A percentile compares a stretch with the other conserved stretches of the same genome.
Conservation (phyloP, 2,888 invertebrate genomes). For the Apodemia duryi region DNA sequence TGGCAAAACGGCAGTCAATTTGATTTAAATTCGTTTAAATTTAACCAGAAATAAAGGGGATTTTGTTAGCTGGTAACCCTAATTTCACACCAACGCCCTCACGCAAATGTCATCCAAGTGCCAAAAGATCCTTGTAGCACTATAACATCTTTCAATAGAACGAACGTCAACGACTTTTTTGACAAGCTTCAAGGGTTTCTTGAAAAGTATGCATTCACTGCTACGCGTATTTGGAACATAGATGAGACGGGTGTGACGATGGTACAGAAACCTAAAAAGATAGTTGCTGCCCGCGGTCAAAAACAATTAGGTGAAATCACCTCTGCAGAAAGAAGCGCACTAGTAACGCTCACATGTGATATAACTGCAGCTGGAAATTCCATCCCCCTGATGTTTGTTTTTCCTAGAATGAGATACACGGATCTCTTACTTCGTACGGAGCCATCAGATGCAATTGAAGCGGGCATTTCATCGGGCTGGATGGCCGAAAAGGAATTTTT, state of each 20-base stretch:
- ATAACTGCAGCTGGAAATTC: not conserved
- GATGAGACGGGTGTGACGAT: slow-evolving; percentile 33
- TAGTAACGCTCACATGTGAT: not conserved
- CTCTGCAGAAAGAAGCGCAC: not conserved
- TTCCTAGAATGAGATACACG: not conserved
- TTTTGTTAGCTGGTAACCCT: too few relatives aligned
- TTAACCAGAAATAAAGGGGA: too few relatives aligned
- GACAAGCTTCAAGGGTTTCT: not conserved
- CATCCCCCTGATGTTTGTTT: not conserved
- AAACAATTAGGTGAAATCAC: not conserved
- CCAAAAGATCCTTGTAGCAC: slow-evolving; percentile 19
- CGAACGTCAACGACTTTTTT: not conserved
- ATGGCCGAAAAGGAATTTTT: not conserved
- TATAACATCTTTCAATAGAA: slow-evolving; percentile 24
- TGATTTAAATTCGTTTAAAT: too few relatives aligned
- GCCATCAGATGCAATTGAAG: too few relatives aligned
- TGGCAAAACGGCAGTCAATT: too few relatives aligned
- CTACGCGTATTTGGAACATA: slow-evolving; percentile 31
- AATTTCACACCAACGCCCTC: too few relatives aligned
- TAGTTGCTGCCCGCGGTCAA: slow-evolving; percentile 21
- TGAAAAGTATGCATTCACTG: slow-evolving; percentile 26
- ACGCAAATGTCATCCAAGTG: too few relatives aligned
- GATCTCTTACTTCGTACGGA: too few relatives aligned
- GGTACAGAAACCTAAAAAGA: slow-evolving; percentile 27
- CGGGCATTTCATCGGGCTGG: not conserved